Evolutionary conservation across 2,113 vertebrate genomes (phyloP).

Genomic region (Synchiropus splendidus): DNA sequence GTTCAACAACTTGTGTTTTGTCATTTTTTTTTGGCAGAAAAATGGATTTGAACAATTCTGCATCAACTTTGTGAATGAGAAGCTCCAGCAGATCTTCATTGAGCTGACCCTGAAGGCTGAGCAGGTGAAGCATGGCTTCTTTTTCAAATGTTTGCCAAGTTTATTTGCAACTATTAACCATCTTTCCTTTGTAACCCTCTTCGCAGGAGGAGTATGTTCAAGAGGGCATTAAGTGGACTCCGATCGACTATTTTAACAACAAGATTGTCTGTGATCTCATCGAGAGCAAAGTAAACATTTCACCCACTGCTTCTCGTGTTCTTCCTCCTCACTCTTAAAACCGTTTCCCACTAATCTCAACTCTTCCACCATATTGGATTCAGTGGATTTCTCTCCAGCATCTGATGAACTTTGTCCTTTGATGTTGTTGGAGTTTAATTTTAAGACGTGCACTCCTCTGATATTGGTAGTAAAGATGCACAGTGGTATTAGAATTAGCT

Average conservation of each 20-base stretch:
- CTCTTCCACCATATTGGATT: too few species aligned
- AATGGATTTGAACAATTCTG: conserved; percentile 99
- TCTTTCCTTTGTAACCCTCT: conserved; percentile 6
- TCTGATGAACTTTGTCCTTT: neutral
- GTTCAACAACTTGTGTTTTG: neutral
- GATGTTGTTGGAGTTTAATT: neutral
- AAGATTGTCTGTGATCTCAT: conserved; percentile 95
- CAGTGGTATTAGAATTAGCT: neutral
- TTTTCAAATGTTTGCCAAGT: neutral
- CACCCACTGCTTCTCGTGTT: too few species aligned
- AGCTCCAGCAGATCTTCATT: conserved; percentile 97
- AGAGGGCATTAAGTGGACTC: conserved; percentile 88
- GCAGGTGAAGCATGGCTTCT: conserved; percentile 71
- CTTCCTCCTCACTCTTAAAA: too few species aligned
- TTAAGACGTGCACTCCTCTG: neutral
- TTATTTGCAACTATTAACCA: neutral
- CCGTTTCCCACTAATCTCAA: too few species aligned
- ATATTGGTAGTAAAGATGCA: too few species aligned
- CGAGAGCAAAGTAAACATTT: conserved; percentile 84
- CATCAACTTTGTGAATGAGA: conserved; percentile 98
- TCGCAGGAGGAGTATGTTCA: conserved; percentile 89
- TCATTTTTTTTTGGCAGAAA: conserved; percentile 71
- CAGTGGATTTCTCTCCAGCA: neutral
- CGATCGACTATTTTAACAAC: conserved; percentile 94
- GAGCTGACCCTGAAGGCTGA: conserved; percentile 95